Conservation (phyloP, 2,888 invertebrate species). For the Melieria crassipennis region DNA sequence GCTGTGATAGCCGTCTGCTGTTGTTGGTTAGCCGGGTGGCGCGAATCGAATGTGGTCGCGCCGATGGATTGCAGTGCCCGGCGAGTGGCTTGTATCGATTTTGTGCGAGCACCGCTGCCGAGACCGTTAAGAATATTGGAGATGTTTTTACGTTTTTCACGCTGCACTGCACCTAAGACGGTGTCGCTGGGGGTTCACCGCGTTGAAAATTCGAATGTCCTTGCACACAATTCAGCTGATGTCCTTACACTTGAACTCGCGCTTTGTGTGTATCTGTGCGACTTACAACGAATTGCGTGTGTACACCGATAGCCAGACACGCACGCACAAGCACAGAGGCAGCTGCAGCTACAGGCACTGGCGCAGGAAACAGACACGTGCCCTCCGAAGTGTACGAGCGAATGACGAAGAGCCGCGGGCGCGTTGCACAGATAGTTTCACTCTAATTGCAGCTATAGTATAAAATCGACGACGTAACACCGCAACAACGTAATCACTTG, state of each 20-base stretch:
- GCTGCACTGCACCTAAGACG: too few species aligned
- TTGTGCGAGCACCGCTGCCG: too few species aligned
- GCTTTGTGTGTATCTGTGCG: not conserved
- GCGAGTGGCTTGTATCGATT: too few species aligned
- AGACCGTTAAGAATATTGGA: too few species aligned
- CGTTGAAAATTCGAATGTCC: conserved; percentile 9
- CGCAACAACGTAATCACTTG: conserved; percentile 54
- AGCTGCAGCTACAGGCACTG: not conserved
- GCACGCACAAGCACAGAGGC: not conserved
- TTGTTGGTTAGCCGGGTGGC: not conserved
- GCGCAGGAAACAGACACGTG: conserved; percentile 1
- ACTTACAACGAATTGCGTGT: not conserved
- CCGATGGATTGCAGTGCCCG: too few species aligned
- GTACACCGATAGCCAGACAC: not conserved
- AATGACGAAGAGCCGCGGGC: too few species aligned
- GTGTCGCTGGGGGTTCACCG: too few species aligned
- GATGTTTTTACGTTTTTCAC: too few species aligned
- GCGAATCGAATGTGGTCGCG: too few species aligned
- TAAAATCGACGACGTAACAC: conserved; percentile 46
- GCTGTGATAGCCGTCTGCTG: not conserved
- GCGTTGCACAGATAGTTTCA: too few species aligned
- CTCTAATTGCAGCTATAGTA: conserved; percentile 2
- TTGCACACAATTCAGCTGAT: conserved; percentile 5
- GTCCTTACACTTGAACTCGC: conserved; percentile 16
- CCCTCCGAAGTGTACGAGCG: not conserved